phyloP scores from a whole-genome alignment of 2,113 vertebrate genomes.

The Synchiropus splendidus region DNA sequence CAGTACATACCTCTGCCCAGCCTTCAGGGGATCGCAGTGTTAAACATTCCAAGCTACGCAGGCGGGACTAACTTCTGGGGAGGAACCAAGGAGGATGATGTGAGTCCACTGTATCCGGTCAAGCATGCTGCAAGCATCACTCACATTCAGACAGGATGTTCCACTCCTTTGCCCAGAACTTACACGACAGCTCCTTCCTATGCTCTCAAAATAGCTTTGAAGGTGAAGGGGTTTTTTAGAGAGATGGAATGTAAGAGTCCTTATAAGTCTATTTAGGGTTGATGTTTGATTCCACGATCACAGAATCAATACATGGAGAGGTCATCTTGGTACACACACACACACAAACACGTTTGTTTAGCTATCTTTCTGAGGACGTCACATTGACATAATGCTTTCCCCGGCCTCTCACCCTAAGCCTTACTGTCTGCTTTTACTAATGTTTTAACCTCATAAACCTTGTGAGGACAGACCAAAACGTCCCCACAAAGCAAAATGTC shows the following conservation, averaged over 20 bases:
- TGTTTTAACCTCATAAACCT: no score
- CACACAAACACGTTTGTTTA: no score
- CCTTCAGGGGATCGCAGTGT: constrained; percentile 93
- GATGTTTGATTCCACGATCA: no score
- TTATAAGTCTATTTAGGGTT: constrained; percentile 44
- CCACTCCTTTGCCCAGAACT: background rate
- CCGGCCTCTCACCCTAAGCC: no score
- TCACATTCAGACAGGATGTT: constrained; percentile 1
- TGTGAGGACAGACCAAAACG: no score
- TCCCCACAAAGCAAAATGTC: no score
- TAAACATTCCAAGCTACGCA: constrained; percentile 96
- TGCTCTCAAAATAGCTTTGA: no score
- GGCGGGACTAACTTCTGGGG: constrained; percentile 99
- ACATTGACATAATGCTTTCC: no score
- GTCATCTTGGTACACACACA: constrained; percentile 28
- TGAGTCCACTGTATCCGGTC: constrained; percentile 70
- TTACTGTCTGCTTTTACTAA: no score
- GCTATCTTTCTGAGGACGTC: no score
- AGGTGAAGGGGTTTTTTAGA: no score
- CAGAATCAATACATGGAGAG: constrained; percentile 23
- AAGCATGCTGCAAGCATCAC: background rate
- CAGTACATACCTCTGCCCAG: constrained; percentile 97
- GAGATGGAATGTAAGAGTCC: constrained; percentile 5
- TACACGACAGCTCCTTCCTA: no score
- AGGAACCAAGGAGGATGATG: constrained; percentile 96